Percentiles rank a stretch among this genome's conserved stretches.
phyloP scores from a whole-genome alignment of 2,888 invertebrate genomes.

The Formica aserva region DNA sequence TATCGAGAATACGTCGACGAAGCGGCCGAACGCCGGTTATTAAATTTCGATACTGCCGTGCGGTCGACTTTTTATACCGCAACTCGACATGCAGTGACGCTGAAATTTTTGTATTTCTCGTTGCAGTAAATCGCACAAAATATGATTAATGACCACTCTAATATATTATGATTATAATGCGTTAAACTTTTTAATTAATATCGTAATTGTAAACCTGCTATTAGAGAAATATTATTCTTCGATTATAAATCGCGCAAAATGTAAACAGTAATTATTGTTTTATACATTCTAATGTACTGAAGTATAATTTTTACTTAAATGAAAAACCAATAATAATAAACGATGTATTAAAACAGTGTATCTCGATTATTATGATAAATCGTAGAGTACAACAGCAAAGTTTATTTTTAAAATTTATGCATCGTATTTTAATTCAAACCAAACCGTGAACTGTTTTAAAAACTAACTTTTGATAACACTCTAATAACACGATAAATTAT shows the following conservation, averaged over 20 bases:
- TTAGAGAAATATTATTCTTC: neutral
- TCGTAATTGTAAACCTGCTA: neutral
- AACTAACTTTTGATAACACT: neutral
- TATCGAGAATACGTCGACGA: constrained; percentile 61
- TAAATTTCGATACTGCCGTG: constrained; percentile 57
- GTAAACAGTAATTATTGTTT: neutral
- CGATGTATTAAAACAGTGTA: neutral
- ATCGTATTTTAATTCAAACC: constrained; percentile 19
- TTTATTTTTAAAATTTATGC: neutral
- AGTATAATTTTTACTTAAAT: constrained; percentile 14
- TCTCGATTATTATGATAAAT: neutral
- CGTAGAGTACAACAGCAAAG: neutral
- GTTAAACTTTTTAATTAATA: constrained; percentile 16
- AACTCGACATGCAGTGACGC: neutral
- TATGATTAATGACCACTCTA: neutral
- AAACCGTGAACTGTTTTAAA: neutral
- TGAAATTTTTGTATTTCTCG: constrained; percentile 10
- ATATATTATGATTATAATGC: constrained; percentile 3
- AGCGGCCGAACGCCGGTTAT: constrained; percentile 52
- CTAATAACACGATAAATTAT: neutral
- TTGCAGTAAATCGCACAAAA: neutral
- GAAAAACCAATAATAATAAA: constrained; percentile 17
- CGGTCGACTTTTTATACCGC: constrained; percentile 48
- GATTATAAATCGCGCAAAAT: constrained; percentile 16
- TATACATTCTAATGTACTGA: neutral